Evolutionary conservation across 2,888 invertebrate species (phyloP).

Genomic region (Cheilosia impressa): DNA sequence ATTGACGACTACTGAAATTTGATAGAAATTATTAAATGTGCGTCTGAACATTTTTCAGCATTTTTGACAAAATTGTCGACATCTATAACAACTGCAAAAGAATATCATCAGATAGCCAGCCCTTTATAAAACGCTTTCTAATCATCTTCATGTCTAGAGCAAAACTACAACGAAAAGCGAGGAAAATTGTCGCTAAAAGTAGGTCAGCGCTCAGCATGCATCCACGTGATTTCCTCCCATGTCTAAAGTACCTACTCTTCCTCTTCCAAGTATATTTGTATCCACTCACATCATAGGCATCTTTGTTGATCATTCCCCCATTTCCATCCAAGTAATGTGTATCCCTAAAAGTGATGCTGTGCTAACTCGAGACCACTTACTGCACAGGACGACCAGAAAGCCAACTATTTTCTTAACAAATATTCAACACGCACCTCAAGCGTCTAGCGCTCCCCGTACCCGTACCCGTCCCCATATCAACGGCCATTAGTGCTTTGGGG

Average conservation of each 20-base stretch:
- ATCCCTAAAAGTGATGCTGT: slow-evolving; percentile 49
- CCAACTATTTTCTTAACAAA: slow-evolving; percentile 64
- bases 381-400: slow-evolving; percentile 47
- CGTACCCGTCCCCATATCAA: neutral
- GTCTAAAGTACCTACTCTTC: neutral
- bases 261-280: slow-evolving; percentile 25
- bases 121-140: neutral
- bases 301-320: slow-evolving; percentile 13
- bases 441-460: slow-evolving; percentile 12
- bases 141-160: neutral
- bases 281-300: slow-evolving; percentile 26
- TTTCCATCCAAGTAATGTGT: slow-evolving; percentile 18
- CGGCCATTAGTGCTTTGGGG: neutral
- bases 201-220: slow-evolving; percentile 48
- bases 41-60: no score
- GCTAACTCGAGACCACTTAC: slow-evolving; percentile 55
- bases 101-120: no score
- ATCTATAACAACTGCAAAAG: no score
- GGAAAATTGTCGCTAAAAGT: slow-evolving; percentile 40
- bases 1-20: no score
- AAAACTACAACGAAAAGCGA: slow-evolving; percentile 39
- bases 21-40: no score
- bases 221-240: slow-evolving; percentile 16
- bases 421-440: slow-evolving; percentile 32
- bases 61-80: no score